A percentile compares a stretch with the other conserved stretches of the same genome.
Conservation (phyloP, 2,888 invertebrate species). For the Tubulanus polymorphus region DNA sequence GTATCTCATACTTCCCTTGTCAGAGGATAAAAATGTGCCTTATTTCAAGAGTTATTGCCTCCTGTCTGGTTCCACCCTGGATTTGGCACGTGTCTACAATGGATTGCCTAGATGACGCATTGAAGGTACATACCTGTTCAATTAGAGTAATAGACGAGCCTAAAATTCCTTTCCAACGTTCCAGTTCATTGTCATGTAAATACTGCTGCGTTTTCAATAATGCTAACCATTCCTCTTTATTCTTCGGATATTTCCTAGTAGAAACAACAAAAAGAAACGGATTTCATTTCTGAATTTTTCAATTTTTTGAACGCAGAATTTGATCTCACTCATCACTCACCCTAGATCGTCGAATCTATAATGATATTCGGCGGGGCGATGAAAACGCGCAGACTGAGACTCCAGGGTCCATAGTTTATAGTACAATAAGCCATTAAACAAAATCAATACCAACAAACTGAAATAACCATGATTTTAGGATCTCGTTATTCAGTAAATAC, state of each 20-base stretch:
- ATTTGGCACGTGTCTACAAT: no score
- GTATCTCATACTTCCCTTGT: no score
- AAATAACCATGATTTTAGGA: no score
- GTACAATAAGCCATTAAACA: slow-evolving; percentile 76
- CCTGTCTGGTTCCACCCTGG: no score
- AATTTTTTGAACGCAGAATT: slow-evolving; percentile 6
- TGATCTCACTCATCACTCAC: neutral
- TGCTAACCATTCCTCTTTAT: slow-evolving; percentile 77
- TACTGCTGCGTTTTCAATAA: slow-evolving; percentile 75
- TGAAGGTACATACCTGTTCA: slow-evolving; percentile 44
- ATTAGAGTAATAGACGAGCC: slow-evolving; percentile 50
- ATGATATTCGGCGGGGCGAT: slow-evolving; percentile 26
- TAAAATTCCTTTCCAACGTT: slow-evolving; percentile 68
- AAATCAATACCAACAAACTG: slow-evolving; percentile 59
- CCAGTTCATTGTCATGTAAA: slow-evolving; percentile 75
- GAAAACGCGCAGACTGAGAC: slow-evolving; percentile 37
- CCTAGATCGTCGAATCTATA: slow-evolving; percentile 10
- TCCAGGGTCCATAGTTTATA: slow-evolving; percentile 76
- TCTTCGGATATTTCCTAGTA: slow-evolving; percentile 66
- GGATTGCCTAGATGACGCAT: no score
- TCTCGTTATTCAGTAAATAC: neutral
- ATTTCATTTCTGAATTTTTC: slow-evolving; percentile 2
- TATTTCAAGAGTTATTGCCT: no score
- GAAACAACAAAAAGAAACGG: slow-evolving; percentile 6
- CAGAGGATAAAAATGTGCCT: no score